Base-by-base conservation (phyloP, 1,140 invertebrate species). In the Amyelois transitella region DNA sequence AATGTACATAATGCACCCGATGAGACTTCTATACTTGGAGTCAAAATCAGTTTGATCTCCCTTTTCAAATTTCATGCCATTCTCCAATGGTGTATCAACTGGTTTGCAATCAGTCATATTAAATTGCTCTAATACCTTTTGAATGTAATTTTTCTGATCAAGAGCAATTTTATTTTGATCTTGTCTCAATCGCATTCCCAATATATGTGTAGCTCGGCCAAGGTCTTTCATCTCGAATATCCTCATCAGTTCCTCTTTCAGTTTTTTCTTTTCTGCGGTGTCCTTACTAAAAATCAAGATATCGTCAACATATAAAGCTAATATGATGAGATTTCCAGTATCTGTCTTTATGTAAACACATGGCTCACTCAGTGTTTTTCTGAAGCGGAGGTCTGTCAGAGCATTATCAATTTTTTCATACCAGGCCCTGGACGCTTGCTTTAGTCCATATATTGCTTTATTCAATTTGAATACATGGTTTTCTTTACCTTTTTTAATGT, bases 401-500 rank as follows among this genome's bases (percentile, higher is more conserved):
- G 49, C 24, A n/a, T 51, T 32, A 24, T 51, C 32, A 25, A 73
- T 58, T 21, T 48, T 66, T 18, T 69, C 48, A 53, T 87, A 77
- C 89, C 88, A 90, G 12, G 56, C 64, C 38, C 69, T 56, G 12
- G 82, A 61, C 18, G 84, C 63, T 70, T 90, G 86, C 62, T 88
- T 88, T 1, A 90, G 58, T 0, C 80, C 88, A 62, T 90, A 90
- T 0, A 89, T 17, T 24, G 68, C 73, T 66, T 77, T 75, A 1
- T 75, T 64, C 10, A 90, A 53, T 50, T 45, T 58, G 44, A 71
- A 86, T 14, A 76, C 72, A 48, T 60, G 45, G 25, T 48, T 32
- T 25, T 44, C 52, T 3, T 25, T 18, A n/a, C 43, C 43, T 18
- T 24, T 47, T 38, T 2, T 19, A 2, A 52, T 20, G 20, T 18